These are phyloP conservation scores for Oophaga sylvatica DNA, from an alignment of 2,797 vertebrate genomes.

Conservation along the genomic window DNA sequence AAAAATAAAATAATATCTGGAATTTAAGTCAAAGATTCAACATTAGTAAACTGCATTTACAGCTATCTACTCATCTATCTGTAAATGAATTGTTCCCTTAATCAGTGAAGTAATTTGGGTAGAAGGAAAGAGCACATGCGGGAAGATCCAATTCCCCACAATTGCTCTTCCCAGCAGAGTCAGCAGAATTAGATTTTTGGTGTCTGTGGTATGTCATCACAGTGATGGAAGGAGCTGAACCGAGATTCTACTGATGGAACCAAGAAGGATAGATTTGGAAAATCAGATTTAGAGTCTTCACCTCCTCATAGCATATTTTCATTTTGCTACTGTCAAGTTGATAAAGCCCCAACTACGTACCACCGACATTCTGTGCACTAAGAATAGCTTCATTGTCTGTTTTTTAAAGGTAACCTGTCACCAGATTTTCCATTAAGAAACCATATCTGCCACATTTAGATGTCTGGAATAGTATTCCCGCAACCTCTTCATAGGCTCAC, in stretches of 20 bases:
- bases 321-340: background rate
- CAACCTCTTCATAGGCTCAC: no score
- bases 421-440: no score
- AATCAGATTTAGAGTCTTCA: background rate
- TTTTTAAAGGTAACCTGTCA: background rate
- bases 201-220: background rate
- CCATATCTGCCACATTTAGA: no score
- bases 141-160: background rate
- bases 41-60: background rate
- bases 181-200: background rate
- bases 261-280: background rate
- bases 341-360: background rate
- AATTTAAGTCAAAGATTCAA: background rate
- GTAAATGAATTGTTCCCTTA: background rate
- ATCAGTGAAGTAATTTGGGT: background rate
- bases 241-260: background rate
- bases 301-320: background rate
- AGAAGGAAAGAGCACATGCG: background rate
- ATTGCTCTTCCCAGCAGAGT: background rate
- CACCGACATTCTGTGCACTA: background rate
- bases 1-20: no score
- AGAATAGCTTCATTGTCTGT: background rate
- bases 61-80: background rate
- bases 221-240: background rate
- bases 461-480: no score